These are phyloP conservation scores for Rotaria magnacalcarata DNA, from an alignment of 2,888 invertebrate species.

Conservation along the genomic window DNA sequence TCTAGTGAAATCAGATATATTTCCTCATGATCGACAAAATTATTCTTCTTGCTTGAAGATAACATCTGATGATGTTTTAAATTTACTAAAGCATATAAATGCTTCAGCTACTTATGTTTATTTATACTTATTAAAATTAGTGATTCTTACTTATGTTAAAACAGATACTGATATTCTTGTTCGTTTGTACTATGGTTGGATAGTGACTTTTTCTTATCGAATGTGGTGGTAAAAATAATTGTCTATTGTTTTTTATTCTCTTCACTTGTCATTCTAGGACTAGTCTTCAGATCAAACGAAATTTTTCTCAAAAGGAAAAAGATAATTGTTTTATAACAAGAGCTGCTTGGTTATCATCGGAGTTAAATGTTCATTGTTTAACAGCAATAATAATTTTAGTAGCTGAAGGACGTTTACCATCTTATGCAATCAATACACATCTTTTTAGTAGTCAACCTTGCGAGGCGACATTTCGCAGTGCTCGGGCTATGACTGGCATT, in stretches of 20 bases:
- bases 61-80: neutral
- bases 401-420: neutral
- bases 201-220: neutral
- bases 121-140: neutral
- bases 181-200: neutral
- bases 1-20: neutral
- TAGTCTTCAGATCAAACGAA: neutral
- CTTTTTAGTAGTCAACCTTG: neutral
- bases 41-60: neutral
- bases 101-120: neutral
- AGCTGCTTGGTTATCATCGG: neutral
- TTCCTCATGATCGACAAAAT: slow-evolving; percentile 2
- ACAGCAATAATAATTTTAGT: neutral
- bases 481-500: neutral
- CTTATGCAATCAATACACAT: neutral
- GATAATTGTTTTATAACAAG: neutral
- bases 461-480: neutral
- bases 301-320: neutral
- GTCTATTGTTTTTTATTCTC: neutral
- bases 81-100: neutral
- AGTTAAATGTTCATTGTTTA: neutral
- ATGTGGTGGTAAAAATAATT: neutral
- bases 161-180: neutral
- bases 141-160: neutral
- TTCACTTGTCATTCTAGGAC: neutral